phyloP scores from a whole-genome alignment of 2,113 vertebrate genomes.

The Gnathonemus longibarbis region DNA sequence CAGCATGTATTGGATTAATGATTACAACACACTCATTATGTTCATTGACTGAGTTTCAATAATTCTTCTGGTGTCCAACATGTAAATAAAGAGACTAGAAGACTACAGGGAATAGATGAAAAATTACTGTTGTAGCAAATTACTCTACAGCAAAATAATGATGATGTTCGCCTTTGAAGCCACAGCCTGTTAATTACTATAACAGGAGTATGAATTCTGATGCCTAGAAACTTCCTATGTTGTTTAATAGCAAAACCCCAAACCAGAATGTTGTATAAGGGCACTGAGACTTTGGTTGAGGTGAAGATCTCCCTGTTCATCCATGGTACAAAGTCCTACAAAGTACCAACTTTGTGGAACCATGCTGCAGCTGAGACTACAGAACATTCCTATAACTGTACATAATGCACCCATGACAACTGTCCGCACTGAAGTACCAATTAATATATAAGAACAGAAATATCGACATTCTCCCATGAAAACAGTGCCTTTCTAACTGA shows the following conservation, averaged over 20 bases:
- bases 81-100: conserved; percentile 7
- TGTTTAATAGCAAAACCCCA: neutral
- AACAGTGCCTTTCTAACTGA: neutral
- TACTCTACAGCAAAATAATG: neutral
- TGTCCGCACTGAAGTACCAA: neutral
- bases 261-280: neutral
- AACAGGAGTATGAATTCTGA: neutral
- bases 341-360: neutral
- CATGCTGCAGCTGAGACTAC: neutral
- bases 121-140: neutral
- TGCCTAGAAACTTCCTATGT: neutral
- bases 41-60: neutral
- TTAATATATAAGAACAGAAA: neutral
- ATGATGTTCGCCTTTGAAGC: neutral
- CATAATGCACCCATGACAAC: neutral
- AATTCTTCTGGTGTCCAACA: neutral
- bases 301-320: neutral
- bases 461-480: neutral
- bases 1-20: neutral
- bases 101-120: neutral
- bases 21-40: neutral
- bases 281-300: neutral
- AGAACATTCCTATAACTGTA: neutral
- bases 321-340: neutral
- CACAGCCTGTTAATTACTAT: neutral